Evolutionary conservation across 2,797 vertebrate genomes (phyloP).

Genomic region (Kryptolebias ocellatus): DNA sequence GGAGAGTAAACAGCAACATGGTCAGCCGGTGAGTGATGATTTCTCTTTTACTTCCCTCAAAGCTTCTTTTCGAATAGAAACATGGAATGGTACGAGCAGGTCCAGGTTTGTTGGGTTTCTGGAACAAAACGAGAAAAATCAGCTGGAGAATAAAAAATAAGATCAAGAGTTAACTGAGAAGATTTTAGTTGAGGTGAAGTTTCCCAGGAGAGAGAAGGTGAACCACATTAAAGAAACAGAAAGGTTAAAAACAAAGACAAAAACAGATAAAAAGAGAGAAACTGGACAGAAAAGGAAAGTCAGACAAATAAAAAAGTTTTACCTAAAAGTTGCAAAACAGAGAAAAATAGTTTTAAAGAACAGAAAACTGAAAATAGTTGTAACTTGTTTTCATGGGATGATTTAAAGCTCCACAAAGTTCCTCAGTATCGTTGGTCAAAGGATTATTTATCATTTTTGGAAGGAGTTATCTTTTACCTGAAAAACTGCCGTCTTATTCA

Average conservation of each 20-base stretch:
- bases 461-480: no score
- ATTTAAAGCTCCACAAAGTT: no score
- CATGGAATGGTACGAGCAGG: no score
- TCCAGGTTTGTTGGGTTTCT: neutral
- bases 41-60: neutral
- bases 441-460: no score
- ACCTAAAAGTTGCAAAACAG: no score
- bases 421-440: no score
- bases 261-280: neutral
- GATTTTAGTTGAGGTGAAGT: neutral
- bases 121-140: neutral
- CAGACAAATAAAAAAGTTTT: neutral
- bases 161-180: slow-evolving; percentile 4
- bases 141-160: neutral
- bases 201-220: neutral
- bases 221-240: no score
- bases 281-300: neutral
- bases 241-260: no score
- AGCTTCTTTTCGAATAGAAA: neutral
- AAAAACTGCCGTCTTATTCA: no score
- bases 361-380: neutral
- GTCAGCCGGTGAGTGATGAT: slow-evolving; percentile 73
- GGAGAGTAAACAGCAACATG: slow-evolving; percentile 63
- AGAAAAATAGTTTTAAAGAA: neutral
- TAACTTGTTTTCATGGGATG: neutral